A percentile compares a stretch with the other conserved stretches of the same genome.
Evolutionary conservation across 2,113 vertebrate species (phyloP).

Genomic region (Plotosus lineatus): DNA sequence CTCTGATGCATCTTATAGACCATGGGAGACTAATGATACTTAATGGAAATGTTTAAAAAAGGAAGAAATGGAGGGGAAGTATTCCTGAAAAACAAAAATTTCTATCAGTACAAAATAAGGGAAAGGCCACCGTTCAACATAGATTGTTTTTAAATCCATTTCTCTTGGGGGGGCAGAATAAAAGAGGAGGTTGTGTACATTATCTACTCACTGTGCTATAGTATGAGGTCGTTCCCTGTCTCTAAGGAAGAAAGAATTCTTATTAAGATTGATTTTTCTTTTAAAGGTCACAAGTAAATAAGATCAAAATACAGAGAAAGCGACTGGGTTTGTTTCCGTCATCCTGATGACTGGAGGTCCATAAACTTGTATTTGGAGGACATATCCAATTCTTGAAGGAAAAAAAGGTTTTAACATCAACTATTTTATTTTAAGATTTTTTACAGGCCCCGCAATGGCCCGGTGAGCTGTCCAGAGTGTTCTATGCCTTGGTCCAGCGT

Average conservation of each 20-base stretch:
- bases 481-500: too few relatives aligned
- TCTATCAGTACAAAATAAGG: not conserved
- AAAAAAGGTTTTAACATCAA: too few relatives aligned
- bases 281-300: conserved; percentile 31
- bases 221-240: not conserved
- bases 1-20: not conserved
- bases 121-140: not conserved
- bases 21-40: not conserved
- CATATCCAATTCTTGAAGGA: too few relatives aligned
- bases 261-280: conserved; percentile 14
- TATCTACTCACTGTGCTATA: not conserved
- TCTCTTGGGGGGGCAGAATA: not conserved
- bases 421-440: too few relatives aligned
- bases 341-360: too few relatives aligned
- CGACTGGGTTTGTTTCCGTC: not conserved
- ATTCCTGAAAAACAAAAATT: not conserved
- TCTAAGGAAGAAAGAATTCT: not conserved
- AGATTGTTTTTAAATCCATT: not conserved
- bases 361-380: too few relatives aligned
- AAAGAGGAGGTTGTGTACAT: not conserved
- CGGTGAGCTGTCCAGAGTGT: too few relatives aligned
- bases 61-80: not conserved
- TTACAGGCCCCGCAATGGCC: too few relatives aligned
- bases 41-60: not conserved
- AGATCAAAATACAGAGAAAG: not conserved